Evolutionary conservation across 1,140 invertebrate species (phyloP), one percentile per base, ranked within the genome.

Genomic region (Oscheius sp.): DNA sequence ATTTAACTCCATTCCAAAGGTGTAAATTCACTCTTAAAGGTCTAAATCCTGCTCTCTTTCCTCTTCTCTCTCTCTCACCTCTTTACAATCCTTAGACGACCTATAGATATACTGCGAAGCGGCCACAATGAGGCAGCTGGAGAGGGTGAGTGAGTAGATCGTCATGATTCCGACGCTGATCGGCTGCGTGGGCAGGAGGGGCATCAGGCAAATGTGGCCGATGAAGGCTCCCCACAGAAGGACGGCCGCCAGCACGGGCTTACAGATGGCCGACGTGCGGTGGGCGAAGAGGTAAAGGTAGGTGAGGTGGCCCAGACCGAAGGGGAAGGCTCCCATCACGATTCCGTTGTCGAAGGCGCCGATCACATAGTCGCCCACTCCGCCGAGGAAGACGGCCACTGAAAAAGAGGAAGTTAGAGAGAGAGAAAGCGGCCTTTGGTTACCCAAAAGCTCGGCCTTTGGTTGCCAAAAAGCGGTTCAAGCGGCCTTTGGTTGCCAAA

Each of bases 281-380:
- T 42, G 20, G 3, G 49, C 49, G 55, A 26, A 68, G 26, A 68
- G 67, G 26, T 32, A 58, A 49, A 68, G 26, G 35, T 59, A 68
- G 23, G 35, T 36, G 13, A 68, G 52, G 23, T 68, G 67, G 1
- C 67, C 67, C 15, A 68, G 52, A 42, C 67, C 67, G 36, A 68
- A 68, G 42, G 67, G 32, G 13, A 68, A 1, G 7, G 67, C 67
- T 58, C 67, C 67, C 20, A 49, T 4, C 29, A 68, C 55, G 36
- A 68, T 68, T 59, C 67, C 67, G 35, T 68, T 55, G 35, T 59
- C 49, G 13, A 49, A 20, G 32, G 55, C 35, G 23, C 67, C 67
- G 55, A 68, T 68, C 7, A 68, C 32, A 32, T 34, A 68, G 55
- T 68, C 67, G 13, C 67, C 67, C 23, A 68, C 52, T 31, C 36